Evolutionary conservation across 2,888 invertebrate species (phyloP).

Genomic region (Ormyrus nitidulus): DNA sequence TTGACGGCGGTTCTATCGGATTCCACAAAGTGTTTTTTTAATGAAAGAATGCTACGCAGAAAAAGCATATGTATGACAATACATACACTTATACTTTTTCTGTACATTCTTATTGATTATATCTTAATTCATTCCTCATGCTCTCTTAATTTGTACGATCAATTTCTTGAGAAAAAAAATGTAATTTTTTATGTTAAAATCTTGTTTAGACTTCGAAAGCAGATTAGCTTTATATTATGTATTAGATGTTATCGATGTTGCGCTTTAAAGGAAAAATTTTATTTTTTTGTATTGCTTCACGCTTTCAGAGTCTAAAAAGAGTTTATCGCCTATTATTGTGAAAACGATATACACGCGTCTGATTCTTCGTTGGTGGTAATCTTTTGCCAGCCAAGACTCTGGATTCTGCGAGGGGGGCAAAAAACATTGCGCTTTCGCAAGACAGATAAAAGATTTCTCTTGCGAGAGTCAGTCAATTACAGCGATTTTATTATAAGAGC

Average conservation of each 20-base stretch:
- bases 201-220: too few species aligned
- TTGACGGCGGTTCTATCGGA: background rate
- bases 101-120: background rate
- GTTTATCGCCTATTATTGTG: background rate
- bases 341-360: background rate
- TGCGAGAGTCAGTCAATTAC: conserved; percentile 24
- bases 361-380: conserved; percentile 44
- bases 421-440: conserved; percentile 35
- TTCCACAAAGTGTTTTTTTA: background rate
- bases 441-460: conserved; percentile 16
- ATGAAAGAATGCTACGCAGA: background rate
- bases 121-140: background rate
- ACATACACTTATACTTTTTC: background rate
- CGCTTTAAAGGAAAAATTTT: too few species aligned
- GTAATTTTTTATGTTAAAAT: too few species aligned
- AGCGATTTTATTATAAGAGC: conserved; percentile 8
- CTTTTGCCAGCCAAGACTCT: background rate
- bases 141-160: too few species aligned
- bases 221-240: too few species aligned
- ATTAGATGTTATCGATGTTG: too few species aligned
- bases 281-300: background rate
- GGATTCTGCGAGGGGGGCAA: conserved; percentile 33
- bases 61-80: background rate
- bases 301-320: background rate
- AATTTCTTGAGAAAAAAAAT: too few species aligned